Evolutionary conservation across 2,113 vertebrate species (phyloP).

Genomic region (Todiramphus saurophagus): DNA sequence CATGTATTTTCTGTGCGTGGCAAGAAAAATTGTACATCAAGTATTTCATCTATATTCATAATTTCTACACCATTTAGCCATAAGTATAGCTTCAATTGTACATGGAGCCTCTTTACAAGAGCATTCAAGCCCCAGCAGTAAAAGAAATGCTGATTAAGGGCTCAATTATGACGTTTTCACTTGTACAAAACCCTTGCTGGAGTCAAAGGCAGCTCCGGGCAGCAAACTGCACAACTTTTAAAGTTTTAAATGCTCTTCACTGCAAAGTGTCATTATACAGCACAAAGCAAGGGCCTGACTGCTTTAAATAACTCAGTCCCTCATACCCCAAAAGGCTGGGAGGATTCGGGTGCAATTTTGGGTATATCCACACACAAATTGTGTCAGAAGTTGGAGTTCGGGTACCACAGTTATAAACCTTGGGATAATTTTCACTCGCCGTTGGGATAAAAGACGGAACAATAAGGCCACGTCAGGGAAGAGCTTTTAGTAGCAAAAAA

Average conservation of each 20-base stretch:
- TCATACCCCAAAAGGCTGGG: background rate
- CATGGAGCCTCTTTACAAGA: conserved; percentile 35
- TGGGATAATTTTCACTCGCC: background rate
- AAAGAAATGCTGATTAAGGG: conserved; percentile 60
- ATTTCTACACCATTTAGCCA: conserved; percentile 53
- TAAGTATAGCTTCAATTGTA: conserved; percentile 58
- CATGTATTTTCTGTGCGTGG: background rate
- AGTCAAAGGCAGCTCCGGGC: conserved; percentile 32
- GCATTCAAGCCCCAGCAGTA: conserved; percentile 32
- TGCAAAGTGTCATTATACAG: background rate
- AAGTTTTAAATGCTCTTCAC: conserved; percentile 1
- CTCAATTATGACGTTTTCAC: conserved; percentile 19
- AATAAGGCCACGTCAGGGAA: background rate
- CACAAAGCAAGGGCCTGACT: background rate
- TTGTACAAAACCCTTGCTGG: background rate
- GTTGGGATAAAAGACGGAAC: background rate
- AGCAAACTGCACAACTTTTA: background rate
- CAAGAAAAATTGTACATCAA: conserved; percentile 32
- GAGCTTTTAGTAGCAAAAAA: background rate
- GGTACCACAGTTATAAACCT: background rate
- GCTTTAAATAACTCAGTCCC: background rate
- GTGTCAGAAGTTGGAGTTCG: background rate
- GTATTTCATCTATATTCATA: conserved; percentile 55
- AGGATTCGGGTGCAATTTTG: background rate
- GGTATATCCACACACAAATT: background rate